These are phyloP conservation scores for Amphimedon queenslandica DNA, from an alignment of 37 sponge, comb jelly and placozoan species.

Conservation along the genomic window DNA sequence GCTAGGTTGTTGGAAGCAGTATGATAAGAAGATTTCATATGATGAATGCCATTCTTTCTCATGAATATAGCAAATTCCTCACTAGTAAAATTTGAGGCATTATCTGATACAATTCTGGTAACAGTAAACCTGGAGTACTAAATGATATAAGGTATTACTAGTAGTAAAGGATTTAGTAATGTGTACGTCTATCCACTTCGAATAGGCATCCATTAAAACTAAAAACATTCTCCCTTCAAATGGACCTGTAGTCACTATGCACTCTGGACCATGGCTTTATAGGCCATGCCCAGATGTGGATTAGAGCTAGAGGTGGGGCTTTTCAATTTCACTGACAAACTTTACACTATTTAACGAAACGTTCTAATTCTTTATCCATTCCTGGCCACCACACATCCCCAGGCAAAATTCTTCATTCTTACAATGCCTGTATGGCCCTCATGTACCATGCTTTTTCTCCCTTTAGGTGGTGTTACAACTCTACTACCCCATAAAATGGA, in stretches of 20 bases:
- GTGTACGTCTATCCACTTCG: slow-evolving; percentile 48
- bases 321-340: slow-evolving; percentile 22
- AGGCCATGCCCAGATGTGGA: slow-evolving; percentile 51
- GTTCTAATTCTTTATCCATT: slow-evolving; percentile 38
- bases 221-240: slow-evolving; percentile 22
- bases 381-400: slow-evolving; percentile 44
- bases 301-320: slow-evolving; percentile 14
- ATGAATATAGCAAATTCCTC: slow-evolving; percentile 14
- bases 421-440: slow-evolving; percentile 34
- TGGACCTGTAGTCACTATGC: slow-evolving; percentile 20
- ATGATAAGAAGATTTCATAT: slow-evolving; percentile 31
- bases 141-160: slow-evolving; percentile 12
- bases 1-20: slow-evolving; percentile 50
- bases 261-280: slow-evolving; percentile 37
- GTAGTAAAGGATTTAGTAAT: slow-evolving; percentile 11
- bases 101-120: slow-evolving; percentile 46
- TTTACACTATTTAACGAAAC: slow-evolving; percentile 19
- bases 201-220: slow-evolving; percentile 26
- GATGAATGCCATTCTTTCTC: slow-evolving; percentile 22
- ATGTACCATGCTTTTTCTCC: slow-evolving; percentile 43
- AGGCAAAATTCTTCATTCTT: slow-evolving; percentile 67
- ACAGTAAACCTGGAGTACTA: no score
- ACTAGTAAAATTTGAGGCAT: slow-evolving; percentile 33
- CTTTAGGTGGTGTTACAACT: slow-evolving; percentile 33
- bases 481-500: slow-evolving; percentile 52